phyloP scores from a whole-genome alignment of 2,113 vertebrate genomes.

The Phylloscopus trochiloides region DNA sequence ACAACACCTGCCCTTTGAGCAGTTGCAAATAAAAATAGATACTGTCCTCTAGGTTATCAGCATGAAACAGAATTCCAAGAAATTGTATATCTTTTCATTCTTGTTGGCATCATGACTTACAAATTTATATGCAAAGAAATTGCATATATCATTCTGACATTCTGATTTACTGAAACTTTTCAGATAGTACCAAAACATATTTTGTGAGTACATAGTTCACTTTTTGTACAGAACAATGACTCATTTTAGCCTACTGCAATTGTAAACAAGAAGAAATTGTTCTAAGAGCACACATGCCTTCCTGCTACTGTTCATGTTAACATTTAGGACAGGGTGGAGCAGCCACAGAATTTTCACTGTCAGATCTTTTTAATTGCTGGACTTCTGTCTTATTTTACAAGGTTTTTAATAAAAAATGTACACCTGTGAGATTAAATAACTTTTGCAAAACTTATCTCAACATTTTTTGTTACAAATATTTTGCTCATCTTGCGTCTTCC shows the following conservation, averaged over 20 bases:
- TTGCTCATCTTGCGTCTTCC: background rate
- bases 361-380: background rate
- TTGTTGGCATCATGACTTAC: background rate
- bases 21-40: slow-evolving; percentile 55
- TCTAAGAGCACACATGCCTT: slow-evolving; percentile 21
- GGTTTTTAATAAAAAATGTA: background rate
- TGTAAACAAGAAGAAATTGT: slow-evolving; percentile 62
- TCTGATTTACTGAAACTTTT: background rate
- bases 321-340: slow-evolving; percentile 34
- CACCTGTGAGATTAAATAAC: background rate
- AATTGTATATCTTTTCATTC: background rate
- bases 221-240: background rate
- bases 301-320: slow-evolving; percentile 37
- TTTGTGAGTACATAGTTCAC: slow-evolving; percentile 1
- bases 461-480: background rate
- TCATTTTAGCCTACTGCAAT: slow-evolving; percentile 40
- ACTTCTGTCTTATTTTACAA: background rate
- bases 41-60: background rate
- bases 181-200: slow-evolving; percentile 5
- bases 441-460: background rate
- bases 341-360: slow-evolving; percentile 15
- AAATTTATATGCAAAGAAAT: background rate
- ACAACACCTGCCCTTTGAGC: slow-evolving; percentile 1
- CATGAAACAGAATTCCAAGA: background rate
- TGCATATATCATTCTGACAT: background rate